Percentiles rank a stretch among this genome's conserved stretches.
phyloP scores from a whole-genome alignment of 1,140 invertebrate genomes.

The Drosophila lowei region DNA sequence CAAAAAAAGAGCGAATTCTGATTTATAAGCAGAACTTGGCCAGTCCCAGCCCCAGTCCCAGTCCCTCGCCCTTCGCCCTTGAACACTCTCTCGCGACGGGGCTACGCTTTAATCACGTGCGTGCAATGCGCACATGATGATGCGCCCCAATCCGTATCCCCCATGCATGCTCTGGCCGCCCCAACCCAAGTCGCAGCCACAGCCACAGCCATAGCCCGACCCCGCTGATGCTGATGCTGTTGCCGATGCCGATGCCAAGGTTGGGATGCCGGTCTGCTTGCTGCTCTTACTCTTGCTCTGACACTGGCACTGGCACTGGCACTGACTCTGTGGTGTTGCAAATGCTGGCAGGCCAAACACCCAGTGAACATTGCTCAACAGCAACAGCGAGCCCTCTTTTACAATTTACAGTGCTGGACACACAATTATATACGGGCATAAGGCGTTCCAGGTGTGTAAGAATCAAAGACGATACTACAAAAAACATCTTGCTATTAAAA shows the following conservation, averaged over 20 bases:
- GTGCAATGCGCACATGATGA: slow-evolving; percentile 78
- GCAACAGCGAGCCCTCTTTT: slow-evolving; percentile 42
- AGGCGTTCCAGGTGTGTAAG: neutral
- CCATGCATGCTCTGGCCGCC: slow-evolving; percentile 10
- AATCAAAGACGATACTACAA: neutral
- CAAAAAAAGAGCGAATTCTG: slow-evolving; percentile 71
- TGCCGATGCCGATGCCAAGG: slow-evolving; percentile 48
- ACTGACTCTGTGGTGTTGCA: slow-evolving; percentile 55
- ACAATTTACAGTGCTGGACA: slow-evolving; percentile 28
- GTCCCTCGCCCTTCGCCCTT: slow-evolving; percentile 1
- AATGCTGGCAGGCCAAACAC: slow-evolving; percentile 73
- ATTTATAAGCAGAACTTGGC: slow-evolving; percentile 65
- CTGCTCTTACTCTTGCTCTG: too few relatives aligned
- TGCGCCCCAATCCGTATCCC: slow-evolving; percentile 59
- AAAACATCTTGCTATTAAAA: too few relatives aligned
- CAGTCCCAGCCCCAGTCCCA: slow-evolving; percentile 7
- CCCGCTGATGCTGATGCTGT: slow-evolving; percentile 40
- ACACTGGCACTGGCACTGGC: neutral
- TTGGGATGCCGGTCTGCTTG: slow-evolving; percentile 45
- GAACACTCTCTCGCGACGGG: slow-evolving; percentile 51
- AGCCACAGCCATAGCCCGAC: slow-evolving; percentile 19
- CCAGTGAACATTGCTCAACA: slow-evolving; percentile 64
- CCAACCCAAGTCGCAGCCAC: neutral
- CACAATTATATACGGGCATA: neutral
- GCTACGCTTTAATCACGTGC: slow-evolving; percentile 80